Base-by-base conservation (phyloP, 2,888 invertebrate species). In the Arenicola marina region DNA sequence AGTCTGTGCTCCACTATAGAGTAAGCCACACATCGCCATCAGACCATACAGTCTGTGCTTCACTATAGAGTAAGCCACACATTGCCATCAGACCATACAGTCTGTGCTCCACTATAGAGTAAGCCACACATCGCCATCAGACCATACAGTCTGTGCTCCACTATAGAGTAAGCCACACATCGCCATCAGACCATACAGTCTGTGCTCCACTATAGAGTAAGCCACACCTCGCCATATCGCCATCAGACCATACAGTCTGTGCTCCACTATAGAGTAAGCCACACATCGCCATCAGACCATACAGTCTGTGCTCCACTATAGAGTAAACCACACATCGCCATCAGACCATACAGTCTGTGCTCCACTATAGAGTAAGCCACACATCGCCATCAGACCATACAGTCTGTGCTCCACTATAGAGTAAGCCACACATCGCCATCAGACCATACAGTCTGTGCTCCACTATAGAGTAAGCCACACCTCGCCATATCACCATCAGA, bases 191-290 rank as follows among this genome's bases (percentile, higher is more conserved):
- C 68, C 68, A 2, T 61, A 66, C 29, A 56, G 61, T 15, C 58
- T 68, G 33, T 32, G 65, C 53, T 61, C 60, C 34, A 56, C 63
- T 7, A 59, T 68, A 11, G 65, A 63, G 68, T 68, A 61, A 51
- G 63, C n/a, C n/a, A n/a, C n/a, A 3, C 44, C 32, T 15, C n/a
- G 46, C 15, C 59, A 55, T 58, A 33, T 62, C 11, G 61, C 59
- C 45, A 38, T 65, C n/a, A 21, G 62, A 32, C 68, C 68, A 2
- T 61, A 66, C 29, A 56, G 61, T 15, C 58, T 68, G 33, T 32
- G 65, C 53, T 61, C 60, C 34, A 56, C 63, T 7, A 59, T 68
- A 11, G 65, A 63, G 68, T 68, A 61, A 51, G 63, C n/a, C 38
- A 4, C 59, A 55, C 59, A 33, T 62, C 11, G 61, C 59, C 45